A percentile compares a stretch with the other conserved stretches of the same genome.
phyloP scores from a whole-genome alignment of 2,888 invertebrate species.

The Syrphus vitripennis region DNA sequence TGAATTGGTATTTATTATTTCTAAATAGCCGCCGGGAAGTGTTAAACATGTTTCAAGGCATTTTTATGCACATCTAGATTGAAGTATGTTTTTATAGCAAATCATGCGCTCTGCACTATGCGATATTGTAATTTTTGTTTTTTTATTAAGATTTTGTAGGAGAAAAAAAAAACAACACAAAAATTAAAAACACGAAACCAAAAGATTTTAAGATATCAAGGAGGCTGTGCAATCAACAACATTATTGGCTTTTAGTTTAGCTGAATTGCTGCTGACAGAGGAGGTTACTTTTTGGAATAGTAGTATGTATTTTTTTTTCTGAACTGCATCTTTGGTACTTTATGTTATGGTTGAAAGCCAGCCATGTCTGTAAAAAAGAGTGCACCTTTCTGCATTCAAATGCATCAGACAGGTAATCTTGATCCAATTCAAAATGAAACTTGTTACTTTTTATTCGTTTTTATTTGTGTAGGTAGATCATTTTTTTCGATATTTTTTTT shows the following conservation, averaged over 20 bases:
- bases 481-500: constrained; percentile 4
- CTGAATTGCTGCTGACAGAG: neutral
- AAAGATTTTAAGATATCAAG: constrained; percentile 27
- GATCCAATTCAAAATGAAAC: constrained; percentile 44
- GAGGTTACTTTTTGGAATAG: constrained; percentile 6
- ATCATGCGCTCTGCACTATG: neutral
- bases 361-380: constrained; percentile 18
- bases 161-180: neutral
- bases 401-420: constrained; percentile 54
- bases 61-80: constrained; percentile 37
- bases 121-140: constrained; percentile 8
- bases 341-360: neutral
- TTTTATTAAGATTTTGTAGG: neutral
- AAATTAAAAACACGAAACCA: constrained; percentile 4
- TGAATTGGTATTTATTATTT: constrained; percentile 33
- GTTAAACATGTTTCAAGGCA: constrained; percentile 28
- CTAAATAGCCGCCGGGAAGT: constrained; percentile 29
- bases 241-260: neutral
- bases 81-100: constrained; percentile 8
- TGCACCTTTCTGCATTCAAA: constrained; percentile 15
- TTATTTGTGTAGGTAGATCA: constrained; percentile 6
- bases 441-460: constrained; percentile 36
- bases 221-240: constrained; percentile 35
- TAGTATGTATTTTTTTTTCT: neutral
- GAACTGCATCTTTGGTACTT: neutral